Conservation (phyloP, 2,888 invertebrate species). For the Drosophila meridiana region DNA sequence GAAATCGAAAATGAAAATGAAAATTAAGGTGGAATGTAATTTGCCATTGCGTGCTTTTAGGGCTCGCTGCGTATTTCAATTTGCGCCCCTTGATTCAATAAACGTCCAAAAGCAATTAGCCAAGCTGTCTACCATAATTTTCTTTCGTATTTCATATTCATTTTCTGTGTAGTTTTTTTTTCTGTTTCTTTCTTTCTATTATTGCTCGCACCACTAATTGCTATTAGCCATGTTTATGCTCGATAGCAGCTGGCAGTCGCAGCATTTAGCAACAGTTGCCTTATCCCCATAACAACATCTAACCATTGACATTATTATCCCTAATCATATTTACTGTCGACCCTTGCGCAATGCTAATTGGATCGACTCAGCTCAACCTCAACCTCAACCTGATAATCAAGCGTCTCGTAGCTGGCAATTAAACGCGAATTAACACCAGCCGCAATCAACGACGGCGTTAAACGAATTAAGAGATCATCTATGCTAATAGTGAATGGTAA, state of each 20-base stretch:
- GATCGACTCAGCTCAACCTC: constrained; percentile 30
- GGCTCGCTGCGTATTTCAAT: constrained; percentile 57
- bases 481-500: background rate
- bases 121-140: constrained; percentile 67
- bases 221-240: constrained; percentile 70
- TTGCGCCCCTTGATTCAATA: constrained; percentile 67
- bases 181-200: constrained; percentile 30
- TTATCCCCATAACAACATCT: constrained; percentile 48
- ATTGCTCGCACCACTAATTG: constrained; percentile 62
- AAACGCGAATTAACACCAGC: constrained; percentile 56
- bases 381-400: constrained; percentile 49
- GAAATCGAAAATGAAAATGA: constrained; percentile 42
- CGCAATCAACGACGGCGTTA: background rate
- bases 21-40: constrained; percentile 57
- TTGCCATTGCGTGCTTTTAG: constrained; percentile 52
- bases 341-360: constrained; percentile 60
- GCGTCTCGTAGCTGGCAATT: constrained; percentile 52
- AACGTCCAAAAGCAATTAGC: constrained; percentile 72
- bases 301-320: constrained; percentile 65
- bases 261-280: constrained; percentile 8
- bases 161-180: constrained; percentile 21
- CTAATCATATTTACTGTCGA: constrained; percentile 63
- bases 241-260: constrained; percentile 32
- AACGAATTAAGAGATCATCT: background rate
- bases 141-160: constrained; percentile 41